Percentiles rank a stretch among this genome's conserved stretches.
Evolutionary conservation across 2,888 invertebrate species (phyloP).

Genomic region (Melipona bicolor): DNA sequence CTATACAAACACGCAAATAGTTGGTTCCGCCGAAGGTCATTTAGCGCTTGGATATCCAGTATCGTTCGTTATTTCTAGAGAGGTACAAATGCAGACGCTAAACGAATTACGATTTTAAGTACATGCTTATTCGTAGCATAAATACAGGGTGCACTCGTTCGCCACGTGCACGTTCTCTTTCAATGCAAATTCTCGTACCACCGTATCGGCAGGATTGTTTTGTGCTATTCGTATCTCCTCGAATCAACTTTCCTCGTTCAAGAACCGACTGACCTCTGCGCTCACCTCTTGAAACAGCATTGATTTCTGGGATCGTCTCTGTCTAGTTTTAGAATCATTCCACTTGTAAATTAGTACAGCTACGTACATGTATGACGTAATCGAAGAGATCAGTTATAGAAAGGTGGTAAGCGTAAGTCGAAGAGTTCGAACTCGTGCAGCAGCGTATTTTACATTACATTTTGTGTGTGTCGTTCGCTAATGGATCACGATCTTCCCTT

Average conservation of each 20-base stretch:
- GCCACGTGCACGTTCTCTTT: constrained; percentile 21
- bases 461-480: neutral
- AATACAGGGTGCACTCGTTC: constrained; percentile 56
- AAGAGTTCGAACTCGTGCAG: constrained; percentile 5
- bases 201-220: constrained; percentile 68
- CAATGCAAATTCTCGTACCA: constrained; percentile 47
- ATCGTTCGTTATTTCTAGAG: constrained; percentile 74
- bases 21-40: constrained; percentile 77
- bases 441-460: neutral
- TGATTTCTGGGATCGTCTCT: neutral
- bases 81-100: constrained; percentile 78
- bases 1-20: constrained; percentile 81
- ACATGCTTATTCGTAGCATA: constrained; percentile 63
- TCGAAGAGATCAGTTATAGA: constrained; percentile 11
- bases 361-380: neutral
- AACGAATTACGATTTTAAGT: constrained; percentile 64
- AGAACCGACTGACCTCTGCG: neutral
- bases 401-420: constrained; percentile 9
- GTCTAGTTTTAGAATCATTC: constrained; percentile 6
- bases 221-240: constrained; percentile 57
- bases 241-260: constrained; percentile 15
- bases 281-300: too few species aligned
- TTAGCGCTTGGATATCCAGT: constrained; percentile 74
- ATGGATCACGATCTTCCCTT: neutral
- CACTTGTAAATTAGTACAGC: neutral